Evolutionary conservation across 2,113 vertebrate genomes (phyloP), one percentile per base, ranked within the genome.

Genomic region (Todiramphus chloris): DNA sequence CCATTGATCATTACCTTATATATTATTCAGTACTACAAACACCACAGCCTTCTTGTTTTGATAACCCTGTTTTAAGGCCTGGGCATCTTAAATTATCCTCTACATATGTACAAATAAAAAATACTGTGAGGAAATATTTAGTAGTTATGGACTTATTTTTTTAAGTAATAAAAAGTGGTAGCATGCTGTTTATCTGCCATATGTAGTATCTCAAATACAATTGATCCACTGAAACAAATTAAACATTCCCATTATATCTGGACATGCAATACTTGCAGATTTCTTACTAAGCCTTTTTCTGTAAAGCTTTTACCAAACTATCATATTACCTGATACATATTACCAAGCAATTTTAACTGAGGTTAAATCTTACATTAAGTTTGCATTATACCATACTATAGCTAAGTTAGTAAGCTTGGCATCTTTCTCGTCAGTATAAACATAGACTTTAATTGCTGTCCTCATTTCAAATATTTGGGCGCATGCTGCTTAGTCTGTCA

Each of bases 1-100:
- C 35, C 82, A 95, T 93, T 96, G 88, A 94, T 96, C 79, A 84
- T 76, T 96, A 81, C 51, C 87, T 87, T 74, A 94, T 89, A 87
- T 96, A 92, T 85, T 88, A 96, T 70, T 97, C 97, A 97, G 83
- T 41, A 50, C 63, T 94, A 96, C 50, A 94, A 96, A 96, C 59
- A 86, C 60, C 46, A 82, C 11, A 41, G 37, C 41, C 69, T 82
- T 82, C 76, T 11, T 77, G 59, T 83, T 96, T 92, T 94, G 78
- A 93, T 87, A 96, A 75, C 39, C 63, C 41, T 51, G 39, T 46
- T 70, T 69, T 79, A 95, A 89, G 68, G 39, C 13, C 28, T 70
- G 55, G 5, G 67, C 46, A 84, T 89, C 89, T 91, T 81, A 90
- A 88, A 93, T 93, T 93, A 87, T 82, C 93, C 43, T 88, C 70